These are phyloP conservation scores for Acanthosepion esculentum DNA, from an alignment of 2,888 invertebrate species.

Conservation along the genomic window DNA sequence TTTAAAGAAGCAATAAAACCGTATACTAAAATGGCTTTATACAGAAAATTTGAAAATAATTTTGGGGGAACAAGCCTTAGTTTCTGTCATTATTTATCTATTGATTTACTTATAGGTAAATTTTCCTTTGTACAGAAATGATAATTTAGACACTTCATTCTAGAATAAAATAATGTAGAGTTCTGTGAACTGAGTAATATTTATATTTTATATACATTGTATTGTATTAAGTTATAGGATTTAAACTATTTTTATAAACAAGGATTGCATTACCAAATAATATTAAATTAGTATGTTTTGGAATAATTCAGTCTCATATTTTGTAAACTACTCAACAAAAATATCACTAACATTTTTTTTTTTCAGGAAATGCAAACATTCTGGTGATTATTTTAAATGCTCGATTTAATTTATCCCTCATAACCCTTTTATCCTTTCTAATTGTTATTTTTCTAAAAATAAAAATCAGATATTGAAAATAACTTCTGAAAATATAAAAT, in stretches of 20 bases:
- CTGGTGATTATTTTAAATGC: not conserved
- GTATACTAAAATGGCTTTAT: not conserved
- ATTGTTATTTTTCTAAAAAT: not conserved
- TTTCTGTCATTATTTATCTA: not conserved
- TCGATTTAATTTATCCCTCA: not conserved
- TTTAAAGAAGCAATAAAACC: not conserved
- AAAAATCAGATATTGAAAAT: too few species aligned
- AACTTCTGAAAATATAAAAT: too few species aligned
- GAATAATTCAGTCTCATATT: not conserved
- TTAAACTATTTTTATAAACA: not conserved
- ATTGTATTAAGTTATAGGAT: not conserved
- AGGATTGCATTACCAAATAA: not conserved
- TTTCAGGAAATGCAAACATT: not conserved
- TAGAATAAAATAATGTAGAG: not conserved
- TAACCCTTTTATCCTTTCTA: not conserved
- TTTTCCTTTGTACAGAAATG: too few species aligned
- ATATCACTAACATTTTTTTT: not conserved
- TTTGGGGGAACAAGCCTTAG: not conserved
- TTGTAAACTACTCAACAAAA: not conserved
- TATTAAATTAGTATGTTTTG: not conserved
- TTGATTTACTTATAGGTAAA: not conserved
- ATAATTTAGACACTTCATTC: not conserved
- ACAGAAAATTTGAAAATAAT: not conserved
- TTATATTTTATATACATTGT: not conserved
- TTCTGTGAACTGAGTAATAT: not conserved